These are phyloP conservation scores for Leucophora obtusa DNA, from an alignment of 2,888 invertebrate genomes.

Conservation along the genomic window DNA sequence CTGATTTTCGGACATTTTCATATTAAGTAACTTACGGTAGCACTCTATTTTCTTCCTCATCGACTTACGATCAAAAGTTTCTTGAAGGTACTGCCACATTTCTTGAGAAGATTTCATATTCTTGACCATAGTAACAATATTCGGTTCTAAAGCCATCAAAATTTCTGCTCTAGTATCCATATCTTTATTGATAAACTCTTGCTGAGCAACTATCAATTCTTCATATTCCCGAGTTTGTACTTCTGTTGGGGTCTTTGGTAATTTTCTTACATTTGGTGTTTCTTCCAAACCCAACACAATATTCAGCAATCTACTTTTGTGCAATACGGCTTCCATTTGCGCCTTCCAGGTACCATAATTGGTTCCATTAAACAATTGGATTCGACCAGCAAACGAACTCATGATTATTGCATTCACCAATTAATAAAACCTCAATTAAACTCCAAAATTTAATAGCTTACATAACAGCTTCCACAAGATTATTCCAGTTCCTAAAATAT, in stretches of 20 bases:
- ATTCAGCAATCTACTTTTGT: too few species aligned
- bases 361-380: not conserved
- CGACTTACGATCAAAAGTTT: constrained; percentile 30
- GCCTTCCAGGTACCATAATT: constrained; percentile 16
- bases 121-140: constrained; percentile 27
- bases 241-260: not conserved
- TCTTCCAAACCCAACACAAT: too few species aligned
- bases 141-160: not conserved
- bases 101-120: constrained; percentile 21
- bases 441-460: too few species aligned
- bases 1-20: too few species aligned
- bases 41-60: constrained; percentile 21
- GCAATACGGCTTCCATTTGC: constrained; percentile 5
- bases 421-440: too few species aligned
- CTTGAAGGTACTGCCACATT: constrained; percentile 19
- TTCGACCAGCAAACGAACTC: too few species aligned
- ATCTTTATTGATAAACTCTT: not conserved
- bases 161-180: constrained; percentile 8
- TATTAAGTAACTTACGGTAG: constrained; percentile 41
- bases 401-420: too few species aligned
- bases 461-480: too few species aligned
- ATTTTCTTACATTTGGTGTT: not conserved
- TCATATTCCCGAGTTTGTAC: not conserved
- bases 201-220: not conserved
- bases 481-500: too few species aligned